phyloP scores from a whole-genome alignment of 2,113 vertebrate genomes.

The Gymnobelideus leadbeateri region DNA sequence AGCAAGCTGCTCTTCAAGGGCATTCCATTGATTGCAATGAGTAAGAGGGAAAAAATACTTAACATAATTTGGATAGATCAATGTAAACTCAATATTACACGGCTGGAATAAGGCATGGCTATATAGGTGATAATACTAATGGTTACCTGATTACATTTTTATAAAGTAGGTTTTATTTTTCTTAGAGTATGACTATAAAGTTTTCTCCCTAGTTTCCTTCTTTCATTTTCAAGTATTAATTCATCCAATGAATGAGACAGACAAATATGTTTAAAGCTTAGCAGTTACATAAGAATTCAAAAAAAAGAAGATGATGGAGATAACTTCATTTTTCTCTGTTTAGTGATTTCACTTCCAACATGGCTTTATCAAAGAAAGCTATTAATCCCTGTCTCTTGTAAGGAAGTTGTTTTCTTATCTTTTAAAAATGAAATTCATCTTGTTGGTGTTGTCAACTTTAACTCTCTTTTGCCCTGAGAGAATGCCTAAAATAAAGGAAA shows the following conservation, averaged over 20 bases:
- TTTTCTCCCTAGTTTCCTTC: not conserved
- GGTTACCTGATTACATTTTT: not conserved
- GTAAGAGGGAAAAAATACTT: not conserved
- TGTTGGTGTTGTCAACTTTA: not conserved
- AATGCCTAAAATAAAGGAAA: not conserved
- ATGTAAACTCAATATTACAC: not conserved
- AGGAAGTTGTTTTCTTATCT: constrained; percentile 12
- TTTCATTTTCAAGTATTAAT: not conserved
- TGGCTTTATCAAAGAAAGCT: not conserved
- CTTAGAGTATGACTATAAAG: not conserved
- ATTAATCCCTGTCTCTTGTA: constrained; percentile 5
- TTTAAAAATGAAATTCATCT: constrained; percentile 2
- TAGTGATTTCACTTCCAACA: not conserved
- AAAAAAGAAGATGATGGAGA: not conserved
- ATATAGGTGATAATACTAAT: not conserved
- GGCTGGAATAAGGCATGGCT: not conserved
- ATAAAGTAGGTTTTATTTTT: not conserved
- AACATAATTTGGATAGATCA: not conserved
- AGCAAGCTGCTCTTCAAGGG: not conserved
- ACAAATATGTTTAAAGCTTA: not conserved
- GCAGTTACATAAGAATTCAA: not conserved
- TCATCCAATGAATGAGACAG: not conserved
- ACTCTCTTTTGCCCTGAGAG: not conserved
- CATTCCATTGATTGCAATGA: not conserved
- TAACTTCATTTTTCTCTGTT: not conserved